Conservation (phyloP, 1,140 invertebrate species). For the Bombus sylvicola region DNA sequence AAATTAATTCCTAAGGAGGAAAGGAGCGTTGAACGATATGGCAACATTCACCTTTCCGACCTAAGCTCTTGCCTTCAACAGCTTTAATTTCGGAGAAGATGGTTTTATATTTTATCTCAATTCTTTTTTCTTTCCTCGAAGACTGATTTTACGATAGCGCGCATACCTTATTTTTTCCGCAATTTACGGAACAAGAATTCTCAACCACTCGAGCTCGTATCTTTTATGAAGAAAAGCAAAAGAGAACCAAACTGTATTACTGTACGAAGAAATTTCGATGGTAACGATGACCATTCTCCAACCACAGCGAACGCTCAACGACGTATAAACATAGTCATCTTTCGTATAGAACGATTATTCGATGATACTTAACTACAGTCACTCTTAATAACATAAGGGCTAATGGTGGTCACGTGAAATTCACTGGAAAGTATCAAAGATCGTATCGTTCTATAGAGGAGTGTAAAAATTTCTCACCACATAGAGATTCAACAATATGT, state of each 20-base stretch:
- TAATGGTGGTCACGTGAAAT: background rate
- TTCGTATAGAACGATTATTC: background rate
- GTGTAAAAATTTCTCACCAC: background rate
- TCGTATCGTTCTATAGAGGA: background rate
- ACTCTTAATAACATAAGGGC: background rate
- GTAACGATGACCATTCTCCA: background rate
- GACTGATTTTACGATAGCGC: background rate
- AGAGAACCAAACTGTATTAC: background rate
- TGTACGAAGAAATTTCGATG: constrained; percentile 1
- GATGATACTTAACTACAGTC: background rate
- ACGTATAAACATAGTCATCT: background rate
- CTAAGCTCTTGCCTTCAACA: background rate
- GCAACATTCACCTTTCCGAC: background rate
- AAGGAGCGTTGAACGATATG: background rate
- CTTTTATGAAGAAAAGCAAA: background rate
- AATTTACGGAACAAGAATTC: background rate
- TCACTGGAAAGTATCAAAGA: background rate
- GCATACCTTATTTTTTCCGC: background rate
- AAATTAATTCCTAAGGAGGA: background rate
- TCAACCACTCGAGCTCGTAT: background rate
- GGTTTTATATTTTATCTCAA: background rate
- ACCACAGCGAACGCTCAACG: background rate
- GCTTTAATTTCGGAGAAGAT: background rate
- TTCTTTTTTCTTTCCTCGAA: background rate
- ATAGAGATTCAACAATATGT: rapidly evolving